A percentile compares a stretch with the other conserved stretches of the same genome.
These are phyloP conservation scores for Napeogenes inachia DNA, from an alignment of 2,888 invertebrate genomes.

Conservation along the genomic window DNA sequence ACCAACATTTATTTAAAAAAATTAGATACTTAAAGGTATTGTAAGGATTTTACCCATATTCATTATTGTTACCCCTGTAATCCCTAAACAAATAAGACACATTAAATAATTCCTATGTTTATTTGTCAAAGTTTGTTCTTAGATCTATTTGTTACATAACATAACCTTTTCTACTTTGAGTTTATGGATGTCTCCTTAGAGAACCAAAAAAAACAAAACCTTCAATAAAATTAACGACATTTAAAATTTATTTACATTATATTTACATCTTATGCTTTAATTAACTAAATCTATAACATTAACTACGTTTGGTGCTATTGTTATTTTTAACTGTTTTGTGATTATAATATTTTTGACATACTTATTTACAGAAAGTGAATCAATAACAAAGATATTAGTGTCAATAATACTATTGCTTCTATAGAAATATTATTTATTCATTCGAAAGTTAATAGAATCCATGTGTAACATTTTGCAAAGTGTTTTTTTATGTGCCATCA, in stretches of 20 bases:
- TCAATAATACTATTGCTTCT: conserved; percentile 2
- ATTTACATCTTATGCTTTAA: conserved; percentile 29
- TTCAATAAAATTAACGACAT: conserved; percentile 10
- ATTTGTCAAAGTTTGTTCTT: conserved; percentile 72
- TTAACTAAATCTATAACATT: conserved; percentile 38
- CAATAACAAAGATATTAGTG: not conserved
- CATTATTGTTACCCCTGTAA: too few relatives aligned
- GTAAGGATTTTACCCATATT: too few relatives aligned
- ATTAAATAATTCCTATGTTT: conserved; percentile 60
- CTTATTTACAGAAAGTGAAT: conserved; percentile 5
- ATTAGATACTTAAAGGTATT: too few relatives aligned
- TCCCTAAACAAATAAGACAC: conserved; percentile 34
- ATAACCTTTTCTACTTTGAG: conserved; percentile 26
- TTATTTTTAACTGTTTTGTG: conserved; percentile 31
- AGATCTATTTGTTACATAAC: conserved; percentile 43
- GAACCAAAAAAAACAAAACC: conserved; percentile 7
- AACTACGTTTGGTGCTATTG: conserved; percentile 47
- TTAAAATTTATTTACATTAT: conserved; percentile 29
- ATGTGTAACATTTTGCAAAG: too few relatives aligned
- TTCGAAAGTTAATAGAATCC: too few relatives aligned
- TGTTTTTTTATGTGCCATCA: too few relatives aligned
- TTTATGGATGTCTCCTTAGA: conserved; percentile 10
- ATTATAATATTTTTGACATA: not conserved
- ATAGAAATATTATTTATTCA: not conserved
- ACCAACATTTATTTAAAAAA: too few relatives aligned